Evolutionary conservation across 1,140 invertebrate species (phyloP).

Genomic region (Drosophila watanabei): DNA sequence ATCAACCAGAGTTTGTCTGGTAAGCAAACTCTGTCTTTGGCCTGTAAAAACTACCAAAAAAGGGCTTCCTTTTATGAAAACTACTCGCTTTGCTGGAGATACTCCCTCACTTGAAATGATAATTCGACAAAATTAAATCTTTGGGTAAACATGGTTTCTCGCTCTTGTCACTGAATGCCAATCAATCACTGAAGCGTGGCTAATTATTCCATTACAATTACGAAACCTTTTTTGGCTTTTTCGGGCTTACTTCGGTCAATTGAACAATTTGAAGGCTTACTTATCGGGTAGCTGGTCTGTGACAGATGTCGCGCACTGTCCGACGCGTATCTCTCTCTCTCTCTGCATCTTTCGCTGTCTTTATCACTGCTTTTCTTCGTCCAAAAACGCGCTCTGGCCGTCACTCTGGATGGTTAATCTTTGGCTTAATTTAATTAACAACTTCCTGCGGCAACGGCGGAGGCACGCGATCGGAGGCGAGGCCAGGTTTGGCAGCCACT

Average conservation of each 20-base stretch:
- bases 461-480: constrained; percentile 27
- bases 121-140: constrained; percentile 58
- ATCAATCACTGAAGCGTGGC: constrained; percentile 59
- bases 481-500: constrained; percentile 35
- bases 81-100: neutral
- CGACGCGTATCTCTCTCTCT: neutral
- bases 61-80: constrained; percentile 6
- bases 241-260: constrained; percentile 41
- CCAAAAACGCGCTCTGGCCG: constrained; percentile 29
- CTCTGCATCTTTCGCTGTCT: constrained; percentile 8
- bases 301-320: constrained; percentile 25
- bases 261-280: constrained; percentile 55
- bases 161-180: neutral
- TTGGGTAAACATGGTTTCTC: constrained; percentile 20
- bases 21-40: neutral
- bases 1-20: neutral
- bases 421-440: constrained; percentile 79
- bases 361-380: constrained; percentile 32
- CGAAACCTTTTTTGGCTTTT: constrained; percentile 18
- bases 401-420: constrained; percentile 66
- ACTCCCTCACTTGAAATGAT: constrained; percentile 24
- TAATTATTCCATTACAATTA: constrained; percentile 53
- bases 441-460: constrained; percentile 59
- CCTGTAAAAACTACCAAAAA: neutral
- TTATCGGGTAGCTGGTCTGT: neutral